phyloP scores from a whole-genome alignment of 1,140 invertebrate genomes.

The Frieseomelitta varia region DNA sequence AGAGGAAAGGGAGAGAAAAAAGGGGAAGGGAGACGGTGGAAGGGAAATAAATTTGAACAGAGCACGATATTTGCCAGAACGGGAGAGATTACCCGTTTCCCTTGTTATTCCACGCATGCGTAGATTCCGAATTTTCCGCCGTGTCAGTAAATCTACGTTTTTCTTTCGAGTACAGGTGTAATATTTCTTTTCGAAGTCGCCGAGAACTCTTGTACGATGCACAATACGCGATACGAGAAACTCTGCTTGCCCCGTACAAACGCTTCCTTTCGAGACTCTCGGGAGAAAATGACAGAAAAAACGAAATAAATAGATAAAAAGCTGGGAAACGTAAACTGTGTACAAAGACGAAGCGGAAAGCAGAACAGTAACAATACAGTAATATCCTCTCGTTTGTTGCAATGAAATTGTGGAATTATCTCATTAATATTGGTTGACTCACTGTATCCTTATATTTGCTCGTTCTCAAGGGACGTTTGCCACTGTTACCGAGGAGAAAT shows the following conservation, averaged over 20 bases:
- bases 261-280: neutral
- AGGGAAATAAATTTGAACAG: neutral
- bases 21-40: neutral
- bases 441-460: no score
- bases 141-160: neutral
- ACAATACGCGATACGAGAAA: constrained; percentile 1
- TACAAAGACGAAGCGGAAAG: neutral
- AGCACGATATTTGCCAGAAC: constrained; percentile 28
- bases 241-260: neutral
- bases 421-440: no score
- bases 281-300: neutral
- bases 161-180: no score
- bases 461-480: no score
- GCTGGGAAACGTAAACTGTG: neutral
- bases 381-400: neutral
- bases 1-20: neutral
- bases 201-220: neutral
- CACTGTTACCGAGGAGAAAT: neutral
- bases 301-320: neutral
- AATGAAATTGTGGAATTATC: neutral
- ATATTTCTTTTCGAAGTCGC: constrained; percentile 4
- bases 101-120: neutral
- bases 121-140: neutral
- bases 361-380: no score
- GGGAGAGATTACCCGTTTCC: neutral